Base-by-base conservation (phyloP, 2,113 vertebrate species). In the Anguilla japonica region DNA sequence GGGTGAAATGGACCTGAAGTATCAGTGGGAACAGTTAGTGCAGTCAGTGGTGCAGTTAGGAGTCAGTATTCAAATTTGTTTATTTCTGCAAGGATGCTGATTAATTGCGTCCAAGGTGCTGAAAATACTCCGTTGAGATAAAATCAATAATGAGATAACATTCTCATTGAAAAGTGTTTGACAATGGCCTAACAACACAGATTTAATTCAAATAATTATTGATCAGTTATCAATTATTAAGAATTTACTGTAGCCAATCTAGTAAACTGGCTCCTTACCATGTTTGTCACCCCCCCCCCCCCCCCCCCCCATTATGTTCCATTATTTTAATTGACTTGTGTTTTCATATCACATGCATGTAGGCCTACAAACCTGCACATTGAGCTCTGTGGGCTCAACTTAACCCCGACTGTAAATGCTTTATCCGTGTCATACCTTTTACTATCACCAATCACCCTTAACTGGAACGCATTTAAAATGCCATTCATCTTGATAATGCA, bases 401-500 rank as follows among this genome's bases (percentile, higher is more conserved):
- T 75, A 75, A 75, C 2, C n/a, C n/a, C 34, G n/a, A 75, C 71
- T 29, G 71, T n/a, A 75, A 34, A 75, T 34, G 87, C 91, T 93
- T 93, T 92, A 94, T 95, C 93, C 91, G n/a, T 92, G 93, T 91
- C 89, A 91, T 88, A 92, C 93, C 92, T 88, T 96, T 93, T 93
- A 95, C 93, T 92, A 93, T 93, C 92, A 94, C 93, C 92, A 94
- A 95, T 95, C 94, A 94, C 94, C 93, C 93, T 93, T 95, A 95
- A 95, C 93, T 93, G 91, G 92, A 90, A 93, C 92, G 90, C 93
- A 92, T 95, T 96, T 94, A 94, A 95, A 95, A 95, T 88, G 94
- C 89, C 93, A 95, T 96, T 95, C 95, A 95, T 96, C 96, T 96
- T 95, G 93, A 95, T 95, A 95, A 95, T 91, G 92, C 88, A 11